phyloP scores from a whole-genome alignment of 2,113 vertebrate genomes.

The Stigmatopora argus region DNA sequence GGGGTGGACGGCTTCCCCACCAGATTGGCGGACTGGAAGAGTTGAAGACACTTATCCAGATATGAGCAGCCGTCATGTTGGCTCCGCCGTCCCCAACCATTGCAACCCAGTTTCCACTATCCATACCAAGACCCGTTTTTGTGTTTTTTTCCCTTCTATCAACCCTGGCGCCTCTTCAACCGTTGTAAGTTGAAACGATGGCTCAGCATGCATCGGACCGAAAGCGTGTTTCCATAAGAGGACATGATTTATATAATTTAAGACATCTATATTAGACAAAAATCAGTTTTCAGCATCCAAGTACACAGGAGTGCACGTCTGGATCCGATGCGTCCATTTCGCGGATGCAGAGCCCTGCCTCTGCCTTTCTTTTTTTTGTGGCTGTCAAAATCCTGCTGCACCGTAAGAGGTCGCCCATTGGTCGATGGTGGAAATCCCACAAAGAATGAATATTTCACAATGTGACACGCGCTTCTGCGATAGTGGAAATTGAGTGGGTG shows the following conservation, averaged over 20 bases:
- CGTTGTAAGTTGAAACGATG: not conserved
- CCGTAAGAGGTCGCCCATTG: constrained; percentile 20
- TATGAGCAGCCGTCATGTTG: constrained; percentile 54
- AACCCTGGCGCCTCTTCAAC: constrained; percentile 15
- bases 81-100: constrained; percentile 60
- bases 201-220: not conserved
- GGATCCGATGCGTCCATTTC: constrained; percentile 27
- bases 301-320: constrained; percentile 15
- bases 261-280: not conserved
- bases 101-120: constrained; percentile 65
- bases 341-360: constrained; percentile 4
- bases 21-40: constrained; percentile 54
- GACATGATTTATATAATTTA: not conserved
- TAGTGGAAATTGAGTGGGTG: constrained; percentile 14
- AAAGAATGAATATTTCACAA: constrained; percentile 24
- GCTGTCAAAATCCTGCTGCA: constrained; percentile 26
- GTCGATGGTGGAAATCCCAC: constrained; percentile 18
- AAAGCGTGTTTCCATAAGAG: not conserved
- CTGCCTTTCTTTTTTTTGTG: not conserved
- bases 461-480: constrained; percentile 21
- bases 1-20: constrained; percentile 63
- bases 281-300: constrained; percentile 18
- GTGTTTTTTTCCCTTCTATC: constrained; percentile 11
- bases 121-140: constrained; percentile 39
- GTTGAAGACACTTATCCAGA: constrained; percentile 64